Conservation (phyloP, 2,888 invertebrate genomes). For the Zootermopsis nevadensis region DNA sequence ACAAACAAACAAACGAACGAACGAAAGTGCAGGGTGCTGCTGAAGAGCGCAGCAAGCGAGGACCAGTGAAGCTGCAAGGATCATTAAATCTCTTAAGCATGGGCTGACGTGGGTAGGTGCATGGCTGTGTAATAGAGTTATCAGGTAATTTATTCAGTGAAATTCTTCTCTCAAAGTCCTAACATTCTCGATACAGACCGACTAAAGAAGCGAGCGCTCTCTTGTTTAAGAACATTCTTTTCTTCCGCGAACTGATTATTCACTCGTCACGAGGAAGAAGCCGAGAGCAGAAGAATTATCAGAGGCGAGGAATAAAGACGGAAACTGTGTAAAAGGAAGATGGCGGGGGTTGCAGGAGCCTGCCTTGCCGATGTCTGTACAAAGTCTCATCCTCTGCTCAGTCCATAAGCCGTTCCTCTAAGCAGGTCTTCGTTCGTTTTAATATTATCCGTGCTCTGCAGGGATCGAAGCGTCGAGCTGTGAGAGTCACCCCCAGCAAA, state of each 20-base stretch:
- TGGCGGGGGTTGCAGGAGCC: too few relatives aligned
- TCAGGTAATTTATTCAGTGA: slow-evolving; percentile 33
- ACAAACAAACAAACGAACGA: neutral
- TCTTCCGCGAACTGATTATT: slow-evolving; percentile 18
- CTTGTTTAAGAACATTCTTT: slow-evolving; percentile 27
- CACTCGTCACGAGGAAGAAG: slow-evolving; percentile 32
- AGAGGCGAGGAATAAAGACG: slow-evolving; percentile 8
- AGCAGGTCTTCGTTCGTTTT: too few relatives aligned
- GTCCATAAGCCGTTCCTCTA: too few relatives aligned
- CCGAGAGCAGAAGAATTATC: neutral
- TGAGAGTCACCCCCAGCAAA: too few relatives aligned
- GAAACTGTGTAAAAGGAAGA: slow-evolving; percentile 5
- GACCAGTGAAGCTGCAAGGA: neutral
- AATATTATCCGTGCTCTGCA: too few relatives aligned
- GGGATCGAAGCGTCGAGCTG: too few relatives aligned
- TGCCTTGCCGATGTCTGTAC: too few relatives aligned
- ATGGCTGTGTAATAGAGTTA: slow-evolving; percentile 24
- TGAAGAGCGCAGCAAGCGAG: too few relatives aligned
- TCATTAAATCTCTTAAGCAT: slow-evolving; percentile 24
- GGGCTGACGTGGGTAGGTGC: slow-evolving; percentile 10
- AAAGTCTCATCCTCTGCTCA: too few relatives aligned
- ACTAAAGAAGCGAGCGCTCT: slow-evolving; percentile 30
- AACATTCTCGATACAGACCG: slow-evolving; percentile 28
- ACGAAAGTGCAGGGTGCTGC: neutral
- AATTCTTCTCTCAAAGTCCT: slow-evolving; percentile 27